phyloP scores from a whole-genome alignment of 2,113 vertebrate species.

The Apeltes quadracus region DNA sequence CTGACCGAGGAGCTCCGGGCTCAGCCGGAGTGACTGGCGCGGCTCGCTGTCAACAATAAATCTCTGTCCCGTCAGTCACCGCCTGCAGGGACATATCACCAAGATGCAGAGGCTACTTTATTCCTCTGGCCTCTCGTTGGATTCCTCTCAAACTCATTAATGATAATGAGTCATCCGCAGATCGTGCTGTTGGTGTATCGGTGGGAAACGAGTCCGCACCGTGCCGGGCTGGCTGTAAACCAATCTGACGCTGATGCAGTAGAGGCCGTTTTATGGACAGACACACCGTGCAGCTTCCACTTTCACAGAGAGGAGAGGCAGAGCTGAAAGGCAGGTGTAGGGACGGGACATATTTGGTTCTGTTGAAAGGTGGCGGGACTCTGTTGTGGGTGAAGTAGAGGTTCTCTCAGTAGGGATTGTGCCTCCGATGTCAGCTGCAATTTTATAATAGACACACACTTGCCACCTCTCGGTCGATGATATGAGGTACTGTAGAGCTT shows the following conservation, averaged over 20 bases:
- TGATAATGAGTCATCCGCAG: constrained; percentile 71
- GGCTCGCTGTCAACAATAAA: constrained; percentile 56
- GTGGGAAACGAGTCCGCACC: constrained; percentile 49
- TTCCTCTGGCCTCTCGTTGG: constrained; percentile 45
- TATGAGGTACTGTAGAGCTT: constrained; percentile 4
- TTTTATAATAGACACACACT: constrained; percentile 25
- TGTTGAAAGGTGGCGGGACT: constrained; percentile 46
- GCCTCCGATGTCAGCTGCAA: neutral
- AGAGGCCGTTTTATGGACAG: constrained; percentile 61
- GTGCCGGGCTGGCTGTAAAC: constrained; percentile 73
- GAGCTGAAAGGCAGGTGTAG: constrained; percentile 12
- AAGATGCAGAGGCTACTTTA: constrained; percentile 32
- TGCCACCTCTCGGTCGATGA: constrained; percentile 9
- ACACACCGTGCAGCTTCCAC: constrained; percentile 51
- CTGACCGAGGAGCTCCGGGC: constrained; percentile 51
- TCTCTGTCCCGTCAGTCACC: constrained; percentile 43
- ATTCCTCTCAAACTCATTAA: constrained; percentile 64
- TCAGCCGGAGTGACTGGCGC: constrained; percentile 31
- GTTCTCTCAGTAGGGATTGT: constrained; percentile 26
- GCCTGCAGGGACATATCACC: constrained; percentile 47
- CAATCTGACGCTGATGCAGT: constrained; percentile 78
- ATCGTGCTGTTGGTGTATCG: constrained; percentile 45
- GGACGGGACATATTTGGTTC: constrained; percentile 19
- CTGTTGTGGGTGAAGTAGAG: constrained; percentile 33
- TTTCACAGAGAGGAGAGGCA: constrained; percentile 31